Evolutionary conservation across 1,140 invertebrate species (phyloP).

Genomic region (Ylistrum balloti): DNA sequence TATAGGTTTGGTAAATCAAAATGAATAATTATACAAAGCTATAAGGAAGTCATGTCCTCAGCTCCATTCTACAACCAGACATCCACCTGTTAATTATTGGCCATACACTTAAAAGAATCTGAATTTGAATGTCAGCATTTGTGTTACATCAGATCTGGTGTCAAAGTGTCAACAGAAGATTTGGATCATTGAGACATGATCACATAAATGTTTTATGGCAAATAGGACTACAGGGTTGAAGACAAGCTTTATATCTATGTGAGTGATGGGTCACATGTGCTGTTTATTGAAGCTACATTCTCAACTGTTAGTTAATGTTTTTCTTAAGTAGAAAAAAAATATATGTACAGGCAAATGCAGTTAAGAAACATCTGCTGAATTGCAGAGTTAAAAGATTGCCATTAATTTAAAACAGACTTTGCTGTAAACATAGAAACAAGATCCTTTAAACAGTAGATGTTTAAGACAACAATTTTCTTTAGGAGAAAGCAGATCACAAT

Average conservation of each 20-base stretch:
- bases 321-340: background rate
- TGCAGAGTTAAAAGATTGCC: background rate
- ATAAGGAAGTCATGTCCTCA: background rate
- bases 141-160: background rate
- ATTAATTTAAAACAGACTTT: background rate
- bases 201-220: background rate
- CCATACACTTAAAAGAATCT: background rate
- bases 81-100: background rate
- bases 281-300: background rate
- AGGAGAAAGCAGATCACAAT: background rate
- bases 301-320: no score
- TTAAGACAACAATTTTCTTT: background rate
- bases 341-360: background rate
- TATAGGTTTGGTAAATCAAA: no score
- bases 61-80: background rate
- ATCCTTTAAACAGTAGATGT: background rate
- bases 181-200: background rate
- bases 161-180: background rate
- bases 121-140: background rate
- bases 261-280: background rate
- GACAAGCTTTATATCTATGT: background rate
- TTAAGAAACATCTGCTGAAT: background rate
- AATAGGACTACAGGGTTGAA: background rate
- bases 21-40: background rate
- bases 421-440: background rate